Base-by-base conservation (phyloP, 2,888 invertebrate genomes). In the Aethes cnicana region DNA sequence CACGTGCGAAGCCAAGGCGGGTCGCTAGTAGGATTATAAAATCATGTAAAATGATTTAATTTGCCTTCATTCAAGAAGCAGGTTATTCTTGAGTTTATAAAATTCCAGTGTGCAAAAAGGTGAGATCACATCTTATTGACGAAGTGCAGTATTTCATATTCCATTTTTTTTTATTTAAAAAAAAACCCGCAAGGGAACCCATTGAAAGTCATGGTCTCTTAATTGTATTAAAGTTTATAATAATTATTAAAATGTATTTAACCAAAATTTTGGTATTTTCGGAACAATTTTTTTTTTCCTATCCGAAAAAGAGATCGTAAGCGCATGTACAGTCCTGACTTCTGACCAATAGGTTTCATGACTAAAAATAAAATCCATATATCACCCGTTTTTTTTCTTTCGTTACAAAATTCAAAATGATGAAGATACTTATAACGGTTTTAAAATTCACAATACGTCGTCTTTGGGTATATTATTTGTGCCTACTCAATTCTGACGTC, bases 61-160 rank as follows among this genome's bases (percentile, higher is more conserved):
- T 17, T 0, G 17, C 1, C 9, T 17, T 17, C 14, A 4, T 33
- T 18, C 16, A 33, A 0, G n/a, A 33, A 5, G n/a, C 17, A 17
- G 14, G 17, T 9, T 9, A 5, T 17, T 16, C 16, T 2, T 14
- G 30, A 11, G 12, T 14, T n/a, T 20, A 20, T 21, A 30, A n/a
- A 7, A 7, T 17, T 17, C 66, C 68, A 69, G 68, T 70, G 66
- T 68, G 61, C 62, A 56, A 60, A 62, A 63, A 68, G n/a, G 66
- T 69, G 68, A 72, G 62, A 69, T 63, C 54, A 57, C 69, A 69
- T 68, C 69, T 69, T 49, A 64, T 69, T 65, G 67, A 65, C 64
- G 64, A 65, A 59, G 55, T 60, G 59, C 66, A 66, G 63, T 61
- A 64, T 64, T 64, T 60, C 62, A 49, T 63, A 59, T 43, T 47